Evolutionary conservation across 2,797 vertebrate species (phyloP).

Genomic region (Channallabes apus): DNA sequence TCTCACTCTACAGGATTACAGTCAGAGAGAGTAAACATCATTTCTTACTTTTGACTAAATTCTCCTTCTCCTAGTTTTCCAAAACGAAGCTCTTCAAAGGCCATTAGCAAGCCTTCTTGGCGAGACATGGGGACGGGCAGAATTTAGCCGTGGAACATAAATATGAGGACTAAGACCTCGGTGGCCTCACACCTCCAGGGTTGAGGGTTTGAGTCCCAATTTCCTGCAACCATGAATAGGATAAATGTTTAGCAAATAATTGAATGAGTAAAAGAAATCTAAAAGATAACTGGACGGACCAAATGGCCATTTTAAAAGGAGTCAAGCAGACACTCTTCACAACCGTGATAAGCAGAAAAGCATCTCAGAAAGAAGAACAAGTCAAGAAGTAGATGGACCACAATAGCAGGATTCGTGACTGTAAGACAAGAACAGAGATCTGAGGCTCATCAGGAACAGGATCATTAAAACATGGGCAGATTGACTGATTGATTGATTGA

Average conservation of each 20-base stretch:
- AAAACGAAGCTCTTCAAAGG: conserved; percentile 8
- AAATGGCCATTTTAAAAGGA: not conserved
- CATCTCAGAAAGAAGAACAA: not conserved
- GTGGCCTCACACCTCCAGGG: too few relatives aligned
- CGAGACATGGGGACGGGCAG: too few relatives aligned
- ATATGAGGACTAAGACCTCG: not conserved
- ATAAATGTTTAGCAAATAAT: too few relatives aligned
- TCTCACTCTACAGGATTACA: not conserved
- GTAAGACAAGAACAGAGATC: not conserved
- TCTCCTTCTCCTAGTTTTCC: not conserved
- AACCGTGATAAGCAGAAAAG: not conserved
- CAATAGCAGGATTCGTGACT: not conserved
- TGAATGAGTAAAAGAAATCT: too few relatives aligned
- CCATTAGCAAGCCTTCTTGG: not conserved
- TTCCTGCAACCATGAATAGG: too few relatives aligned
- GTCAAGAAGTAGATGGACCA: not conserved
- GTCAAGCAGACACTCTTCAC: not conserved
- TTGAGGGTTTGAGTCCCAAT: too few relatives aligned
- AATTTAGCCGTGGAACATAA: not conserved
- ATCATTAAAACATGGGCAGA: not conserved
- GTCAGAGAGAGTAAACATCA: not conserved
- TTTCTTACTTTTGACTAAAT: not conserved
- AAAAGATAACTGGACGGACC: too few relatives aligned
- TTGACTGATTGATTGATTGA: not conserved
- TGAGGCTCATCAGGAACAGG: not conserved